A percentile compares a stretch with the other conserved stretches of the same genome.
Evolutionary conservation across 2,888 invertebrate genomes (phyloP).

Genomic region (Tenthredo distinguenda): DNA sequence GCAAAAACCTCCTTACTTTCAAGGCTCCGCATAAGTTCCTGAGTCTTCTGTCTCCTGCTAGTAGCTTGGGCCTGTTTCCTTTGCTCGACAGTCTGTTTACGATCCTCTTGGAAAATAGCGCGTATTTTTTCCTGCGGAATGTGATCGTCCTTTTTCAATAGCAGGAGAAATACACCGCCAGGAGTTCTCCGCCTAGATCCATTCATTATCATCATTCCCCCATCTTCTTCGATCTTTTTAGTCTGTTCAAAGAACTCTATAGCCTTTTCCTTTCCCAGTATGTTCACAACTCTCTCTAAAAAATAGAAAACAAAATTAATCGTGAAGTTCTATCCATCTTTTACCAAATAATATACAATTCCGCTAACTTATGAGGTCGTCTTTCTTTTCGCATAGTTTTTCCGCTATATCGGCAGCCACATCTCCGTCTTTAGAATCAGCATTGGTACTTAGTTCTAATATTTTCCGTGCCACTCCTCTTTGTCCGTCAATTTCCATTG

Average conservation of each 20-base stretch:
- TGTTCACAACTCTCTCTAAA: slow-evolving; percentile 85
- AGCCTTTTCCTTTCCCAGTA: slow-evolving; percentile 87
- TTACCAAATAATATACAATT: not conserved
- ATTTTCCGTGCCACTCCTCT: slow-evolving; percentile 82
- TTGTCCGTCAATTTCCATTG: slow-evolving; percentile 78
- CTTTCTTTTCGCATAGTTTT: slow-evolving; percentile 88
- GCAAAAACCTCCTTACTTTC: slow-evolving; percentile 67
- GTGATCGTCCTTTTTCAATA: slow-evolving; percentile 87
- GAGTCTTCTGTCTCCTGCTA: slow-evolving; percentile 83
- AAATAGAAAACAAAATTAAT: slow-evolving; percentile 70
- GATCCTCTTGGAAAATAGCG: slow-evolving; percentile 86
- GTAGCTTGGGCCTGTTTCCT: slow-evolving; percentile 81
- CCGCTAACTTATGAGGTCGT: slow-evolving; percentile 85
- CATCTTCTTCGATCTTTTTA: slow-evolving; percentile 89
- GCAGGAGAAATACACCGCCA: slow-evolving; percentile 91
- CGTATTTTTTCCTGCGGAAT: slow-evolving; percentile 84
- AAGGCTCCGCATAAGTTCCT: slow-evolving; percentile 80
- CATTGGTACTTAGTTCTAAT: slow-evolving; percentile 80
- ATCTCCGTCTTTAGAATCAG: slow-evolving; percentile 80
- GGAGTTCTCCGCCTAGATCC: slow-evolving; percentile 90
- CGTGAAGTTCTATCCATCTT: not conserved
- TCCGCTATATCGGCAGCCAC: slow-evolving; percentile 87
- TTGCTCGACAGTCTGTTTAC: slow-evolving; percentile 80
- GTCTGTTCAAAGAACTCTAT: slow-evolving; percentile 89
- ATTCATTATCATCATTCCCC: slow-evolving; percentile 93